Conservation (phyloP, 2,888 invertebrate genomes). For the Oithona nana region DNA sequence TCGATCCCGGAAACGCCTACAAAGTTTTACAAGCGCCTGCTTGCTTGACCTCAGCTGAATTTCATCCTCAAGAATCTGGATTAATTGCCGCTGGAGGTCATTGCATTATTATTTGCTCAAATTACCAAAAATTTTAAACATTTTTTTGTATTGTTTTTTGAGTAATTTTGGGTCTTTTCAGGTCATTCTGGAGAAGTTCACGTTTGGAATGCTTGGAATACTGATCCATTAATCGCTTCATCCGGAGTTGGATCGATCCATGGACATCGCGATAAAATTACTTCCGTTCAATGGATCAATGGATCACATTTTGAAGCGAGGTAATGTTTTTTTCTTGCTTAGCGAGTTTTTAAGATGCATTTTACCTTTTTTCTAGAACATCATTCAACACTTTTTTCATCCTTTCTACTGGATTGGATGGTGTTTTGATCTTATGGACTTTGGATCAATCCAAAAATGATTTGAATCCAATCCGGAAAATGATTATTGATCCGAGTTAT, state of each 20-base stretch:
- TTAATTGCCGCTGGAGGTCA: constrained; percentile 4
- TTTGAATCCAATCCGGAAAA: neutral
- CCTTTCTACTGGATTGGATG: neutral
- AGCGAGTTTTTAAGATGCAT: no score
- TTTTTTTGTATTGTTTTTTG: no score
- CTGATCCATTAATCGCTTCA: neutral
- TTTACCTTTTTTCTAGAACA: neutral
- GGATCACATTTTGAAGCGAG: neutral
- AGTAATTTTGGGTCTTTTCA: no score
- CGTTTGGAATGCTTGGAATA: neutral
- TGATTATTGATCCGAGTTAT: neutral
- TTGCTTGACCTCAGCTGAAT: neutral
- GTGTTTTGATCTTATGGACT: constrained; percentile 1
- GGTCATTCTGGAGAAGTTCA: constrained; percentile 9
- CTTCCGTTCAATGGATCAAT: constrained; percentile 3
- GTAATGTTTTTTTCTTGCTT: no score
- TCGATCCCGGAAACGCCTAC: neutral
- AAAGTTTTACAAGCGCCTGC: neutral
- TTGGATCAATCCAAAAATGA: neutral
- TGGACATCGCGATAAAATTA: constrained; percentile 7
- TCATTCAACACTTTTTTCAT: neutral
- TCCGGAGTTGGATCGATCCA: neutral
- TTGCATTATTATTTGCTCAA: no score
- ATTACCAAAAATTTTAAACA: no score
- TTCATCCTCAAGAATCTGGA: constrained; percentile 5